phyloP scores from a whole-genome alignment of 2,113 vertebrate species.

The Poecile atricapillus region DNA sequence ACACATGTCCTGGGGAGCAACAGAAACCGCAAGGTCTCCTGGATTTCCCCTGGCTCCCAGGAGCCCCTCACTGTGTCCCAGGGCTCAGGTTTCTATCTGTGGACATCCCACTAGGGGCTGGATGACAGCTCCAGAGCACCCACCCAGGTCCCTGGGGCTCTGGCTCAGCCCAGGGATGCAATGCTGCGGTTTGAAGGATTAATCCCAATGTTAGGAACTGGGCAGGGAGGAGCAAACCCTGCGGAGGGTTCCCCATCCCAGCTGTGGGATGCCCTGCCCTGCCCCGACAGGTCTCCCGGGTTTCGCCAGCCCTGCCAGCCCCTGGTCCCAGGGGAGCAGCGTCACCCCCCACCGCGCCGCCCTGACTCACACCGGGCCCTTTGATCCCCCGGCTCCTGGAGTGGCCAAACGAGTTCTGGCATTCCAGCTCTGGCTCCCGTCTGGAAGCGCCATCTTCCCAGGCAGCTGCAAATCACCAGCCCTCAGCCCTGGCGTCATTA shows the following conservation, averaged over 20 bases:
- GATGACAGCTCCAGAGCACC: background rate
- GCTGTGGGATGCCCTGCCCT: constrained; percentile 26
- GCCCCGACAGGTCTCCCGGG: constrained; percentile 24
- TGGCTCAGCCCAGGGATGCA: background rate
- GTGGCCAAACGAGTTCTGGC: constrained; percentile 1
- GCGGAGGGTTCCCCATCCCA: background rate
- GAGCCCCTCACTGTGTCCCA: background rate
- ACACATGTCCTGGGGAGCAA: fast-evolving
- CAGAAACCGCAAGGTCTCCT: background rate
- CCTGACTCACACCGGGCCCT: constrained; percentile 20
- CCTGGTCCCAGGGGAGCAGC: background rate
- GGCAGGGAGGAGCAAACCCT: background rate
- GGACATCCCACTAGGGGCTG: background rate
- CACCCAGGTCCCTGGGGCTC: background rate
- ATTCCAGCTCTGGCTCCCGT: background rate
- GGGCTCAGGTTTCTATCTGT: fast-evolving
- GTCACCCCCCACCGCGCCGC: constrained; percentile 9
- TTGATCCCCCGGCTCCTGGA: constrained; percentile 17
- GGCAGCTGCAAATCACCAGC: background rate
- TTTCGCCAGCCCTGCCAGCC: constrained; percentile 10
- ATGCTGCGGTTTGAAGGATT: background rate
- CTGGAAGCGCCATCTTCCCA: constrained; percentile 44
- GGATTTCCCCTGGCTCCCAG: background rate
- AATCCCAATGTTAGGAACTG: background rate
- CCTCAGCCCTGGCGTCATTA: background rate